A percentile compares a stretch with the other conserved stretches of the same genome.
phyloP scores from a whole-genome alignment of 1,140 invertebrate species.

The Reticulitermes speratus region DNA sequence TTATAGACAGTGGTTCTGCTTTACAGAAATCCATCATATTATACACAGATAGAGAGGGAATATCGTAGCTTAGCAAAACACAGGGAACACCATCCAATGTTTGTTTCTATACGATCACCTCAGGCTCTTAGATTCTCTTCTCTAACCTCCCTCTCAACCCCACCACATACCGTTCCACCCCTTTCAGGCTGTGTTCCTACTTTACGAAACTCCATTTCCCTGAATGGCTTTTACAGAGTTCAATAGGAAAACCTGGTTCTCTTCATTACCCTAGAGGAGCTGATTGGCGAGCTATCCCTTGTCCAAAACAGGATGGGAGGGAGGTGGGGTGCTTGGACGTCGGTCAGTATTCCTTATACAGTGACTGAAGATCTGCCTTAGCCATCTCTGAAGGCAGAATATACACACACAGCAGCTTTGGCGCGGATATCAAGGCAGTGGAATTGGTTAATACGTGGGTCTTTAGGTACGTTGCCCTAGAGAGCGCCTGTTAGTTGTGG shows the following conservation, averaged over 20 bases:
- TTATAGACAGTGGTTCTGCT: neutral
- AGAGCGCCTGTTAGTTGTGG: neutral
- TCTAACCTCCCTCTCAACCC: neutral
- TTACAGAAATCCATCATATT: slow-evolving; percentile 6
- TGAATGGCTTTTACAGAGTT: neutral
- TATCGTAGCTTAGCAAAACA: neutral
- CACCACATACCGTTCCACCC: neutral
- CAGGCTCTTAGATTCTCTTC: slow-evolving; percentile 11
- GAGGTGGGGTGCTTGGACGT: neutral
- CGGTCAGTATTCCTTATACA: neutral
- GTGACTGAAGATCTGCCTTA: neutral
- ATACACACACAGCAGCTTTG: neutral
- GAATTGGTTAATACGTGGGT: neutral
- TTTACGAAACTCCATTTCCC: slow-evolving; percentile 7
- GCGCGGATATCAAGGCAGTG: neutral
- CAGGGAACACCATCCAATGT: slow-evolving; percentile 13
- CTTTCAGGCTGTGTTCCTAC: neutral
- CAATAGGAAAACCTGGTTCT: neutral
- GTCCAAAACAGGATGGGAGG: neutral
- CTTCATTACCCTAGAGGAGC: neutral
- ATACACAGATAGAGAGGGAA: neutral
- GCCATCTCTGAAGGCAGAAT: neutral
- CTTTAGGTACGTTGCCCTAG: neutral
- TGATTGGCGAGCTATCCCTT: neutral
- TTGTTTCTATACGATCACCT: slow-evolving; percentile 16